Evolutionary conservation across 2,888 invertebrate species (phyloP).

Genomic region (Plebejus argus): DNA sequence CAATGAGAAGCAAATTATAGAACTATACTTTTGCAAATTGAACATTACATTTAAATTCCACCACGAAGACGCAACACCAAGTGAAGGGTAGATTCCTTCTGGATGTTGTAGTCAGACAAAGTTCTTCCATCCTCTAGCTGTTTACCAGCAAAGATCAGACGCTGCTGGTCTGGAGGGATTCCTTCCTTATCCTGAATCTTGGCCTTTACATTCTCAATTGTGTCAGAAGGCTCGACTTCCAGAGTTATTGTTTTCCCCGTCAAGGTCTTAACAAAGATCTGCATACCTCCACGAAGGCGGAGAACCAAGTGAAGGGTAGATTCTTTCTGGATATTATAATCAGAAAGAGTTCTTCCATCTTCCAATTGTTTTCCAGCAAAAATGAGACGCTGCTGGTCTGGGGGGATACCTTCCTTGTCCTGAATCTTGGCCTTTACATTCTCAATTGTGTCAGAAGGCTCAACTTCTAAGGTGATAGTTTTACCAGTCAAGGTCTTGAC

Average conservation of each 20-base stretch:
- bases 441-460: constrained; percentile 50
- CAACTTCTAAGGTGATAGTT: constrained; percentile 52
- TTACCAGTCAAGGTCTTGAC: constrained; percentile 53
- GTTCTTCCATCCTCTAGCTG: constrained; percentile 42
- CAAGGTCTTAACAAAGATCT: constrained; percentile 53
- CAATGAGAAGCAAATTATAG: not conserved
- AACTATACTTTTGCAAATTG: constrained; percentile 4
- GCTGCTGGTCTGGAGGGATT: constrained; percentile 52
- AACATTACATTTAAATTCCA: constrained; percentile 34
- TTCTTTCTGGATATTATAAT: constrained; percentile 57
- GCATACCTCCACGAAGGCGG: constrained; percentile 57
- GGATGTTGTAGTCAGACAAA: constrained; percentile 39
- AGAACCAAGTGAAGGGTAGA: constrained; percentile 52
- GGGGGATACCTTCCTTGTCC: constrained; percentile 52
- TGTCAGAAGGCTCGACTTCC: constrained; percentile 49
- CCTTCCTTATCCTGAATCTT: constrained; percentile 45
- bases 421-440: constrained; percentile 53
- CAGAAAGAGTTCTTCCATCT: constrained; percentile 50
- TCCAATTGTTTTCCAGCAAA: constrained; percentile 52
- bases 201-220: constrained; percentile 42
- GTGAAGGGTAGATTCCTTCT: constrained; percentile 46
- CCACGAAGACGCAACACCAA: constrained; percentile 45
- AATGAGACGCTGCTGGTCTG: constrained; percentile 51
- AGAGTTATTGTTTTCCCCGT: constrained; percentile 53
- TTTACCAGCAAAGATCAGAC: constrained; percentile 42